Evolutionary conservation across 2,888 invertebrate genomes (phyloP), one percentile per base, ranked within the genome.

Genomic region (Dolomedes plantarius): DNA sequence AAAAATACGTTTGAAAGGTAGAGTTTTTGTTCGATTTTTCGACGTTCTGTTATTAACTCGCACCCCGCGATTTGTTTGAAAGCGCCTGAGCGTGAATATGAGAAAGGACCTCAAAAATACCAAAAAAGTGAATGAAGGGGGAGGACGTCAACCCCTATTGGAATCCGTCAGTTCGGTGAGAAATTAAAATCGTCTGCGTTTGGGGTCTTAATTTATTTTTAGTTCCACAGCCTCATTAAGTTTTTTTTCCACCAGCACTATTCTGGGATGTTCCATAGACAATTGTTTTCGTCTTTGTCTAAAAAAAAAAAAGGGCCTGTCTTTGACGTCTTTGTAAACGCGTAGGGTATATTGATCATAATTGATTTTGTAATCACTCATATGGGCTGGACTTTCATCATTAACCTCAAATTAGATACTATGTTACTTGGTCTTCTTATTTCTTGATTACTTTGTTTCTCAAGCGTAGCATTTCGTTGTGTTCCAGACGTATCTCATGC

Each of bases 21-120:
- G 64, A 23, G 72, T 29, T 36, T 56, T 56, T 56, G 56, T 56
- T 56, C 56, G 56, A 56, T 56, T 56, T 56, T 56, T 56, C 23
- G 56, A 56, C 56, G 56, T 56, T 23, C 56, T 23, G 56, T 56
- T 56, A 56, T 56, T 56, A 56, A 56, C 56, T 56, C 56, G 5
- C 56, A 56, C 56, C 56, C 23, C 56, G 56, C 56, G 19, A 56
- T 56, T 56, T 56, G 56, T 56, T 56, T 56, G 56, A 56, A 56
- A 23, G 56, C 19, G 5, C 16, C 23, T 56, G 56, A 56, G 56
- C 56, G 56, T 56, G 56, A 56, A 56, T 56, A 56, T 56, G 56
- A 56, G 56, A 19, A 23, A 56, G 56, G 5, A 6, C 23, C 56
- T 5, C 3, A 56, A 56, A 56, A 56, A 56, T 23, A 23, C 23